Conservation (phyloP, 2,797 vertebrate genomes). For the Florisuga fusca region DNA sequence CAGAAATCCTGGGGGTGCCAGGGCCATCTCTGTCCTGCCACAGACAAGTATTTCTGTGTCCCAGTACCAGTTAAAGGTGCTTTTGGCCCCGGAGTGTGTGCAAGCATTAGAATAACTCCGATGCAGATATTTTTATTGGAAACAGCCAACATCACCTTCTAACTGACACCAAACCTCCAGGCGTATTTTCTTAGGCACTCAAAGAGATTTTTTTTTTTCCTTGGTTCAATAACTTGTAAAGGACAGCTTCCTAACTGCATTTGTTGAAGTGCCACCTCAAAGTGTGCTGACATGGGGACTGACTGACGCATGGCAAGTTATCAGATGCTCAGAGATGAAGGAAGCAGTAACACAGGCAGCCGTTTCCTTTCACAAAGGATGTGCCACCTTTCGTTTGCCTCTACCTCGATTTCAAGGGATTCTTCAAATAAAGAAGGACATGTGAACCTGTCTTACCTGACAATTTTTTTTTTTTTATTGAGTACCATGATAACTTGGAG, state of each 20-base stretch:
- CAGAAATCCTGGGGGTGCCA: not conserved
- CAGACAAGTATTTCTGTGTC: not conserved
- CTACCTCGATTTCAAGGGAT: constrained; percentile 13
- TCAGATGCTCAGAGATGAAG: constrained; percentile 67
- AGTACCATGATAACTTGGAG: constrained; percentile 43
- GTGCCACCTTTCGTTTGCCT: constrained; percentile 24
- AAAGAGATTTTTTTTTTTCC: not conserved
- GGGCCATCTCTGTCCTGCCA: not conserved
- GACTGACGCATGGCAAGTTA: constrained; percentile 38
- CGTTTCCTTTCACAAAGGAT: not conserved
- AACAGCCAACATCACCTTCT: not conserved
- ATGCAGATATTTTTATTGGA: not conserved
- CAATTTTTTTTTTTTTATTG: constrained; percentile 13
- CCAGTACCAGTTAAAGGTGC: not conserved
- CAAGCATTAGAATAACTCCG: not conserved
- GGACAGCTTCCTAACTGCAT: constrained; percentile 46
- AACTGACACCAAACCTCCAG: constrained; percentile 17
- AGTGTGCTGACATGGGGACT: constrained; percentile 35
- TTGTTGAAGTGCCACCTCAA: constrained; percentile 48
- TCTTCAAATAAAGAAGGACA: constrained; percentile 25
- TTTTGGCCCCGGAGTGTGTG: not conserved
- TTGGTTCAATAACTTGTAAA: constrained; percentile 61
- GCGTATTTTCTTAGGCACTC: not conserved
- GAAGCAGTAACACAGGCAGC: not conserved
- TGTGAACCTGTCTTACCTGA: constrained; percentile 40